Evolutionary conservation across 2,888 invertebrate genomes (phyloP), one percentile per base, ranked within the genome.

Genomic region (Caenorhabditis sp.): DNA sequence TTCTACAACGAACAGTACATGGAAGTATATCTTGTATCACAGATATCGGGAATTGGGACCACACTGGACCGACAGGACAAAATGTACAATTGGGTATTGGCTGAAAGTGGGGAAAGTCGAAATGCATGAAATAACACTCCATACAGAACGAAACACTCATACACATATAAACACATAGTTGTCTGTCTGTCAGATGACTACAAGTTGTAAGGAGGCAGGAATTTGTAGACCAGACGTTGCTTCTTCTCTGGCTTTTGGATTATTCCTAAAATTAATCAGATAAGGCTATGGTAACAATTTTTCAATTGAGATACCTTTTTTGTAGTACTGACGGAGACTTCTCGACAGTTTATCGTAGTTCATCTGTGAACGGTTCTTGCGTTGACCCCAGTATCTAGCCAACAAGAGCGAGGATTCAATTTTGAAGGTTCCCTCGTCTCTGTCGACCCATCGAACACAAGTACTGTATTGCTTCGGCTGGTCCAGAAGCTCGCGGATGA

Each of bases 271-370:
- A 35, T 19, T 5, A 19, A 19, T n/a, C 10, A 0, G 10, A 31
- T 44, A 38, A 0, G 35, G 6, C 41, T 26, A 19, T 19, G 8
- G 14, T 69, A 1, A 59, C n/a, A 12, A 51, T 19, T 22, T 6
- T 0, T 31, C 2, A 38, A 58, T 10, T 35, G 97, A 97, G 93
- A 98, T 73, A 86, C 97, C 97, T 93, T 98, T 99, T 94, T 98
- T 98, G 94, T 99, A 99, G 94, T 98, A 98, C 93, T 99, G 98
- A 69, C 99, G 94, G 92, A 99, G 97, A 89, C 97, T 98, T 76
- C 99, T 95, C 86, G 97, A 97, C 64, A 99, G 94, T 93, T 99
- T 99, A 94, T 99, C 99, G 94, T 99, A 99, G 94, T 99, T 99
- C 98, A 99, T 99, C 35, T 97, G 97, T 0, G 98, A 97, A 12